Percentiles rank a stretch among this genome's conserved stretches.
Evolutionary conservation across 2,797 vertebrate species (phyloP).

Genomic region (Propithecus perrieri): DNA sequence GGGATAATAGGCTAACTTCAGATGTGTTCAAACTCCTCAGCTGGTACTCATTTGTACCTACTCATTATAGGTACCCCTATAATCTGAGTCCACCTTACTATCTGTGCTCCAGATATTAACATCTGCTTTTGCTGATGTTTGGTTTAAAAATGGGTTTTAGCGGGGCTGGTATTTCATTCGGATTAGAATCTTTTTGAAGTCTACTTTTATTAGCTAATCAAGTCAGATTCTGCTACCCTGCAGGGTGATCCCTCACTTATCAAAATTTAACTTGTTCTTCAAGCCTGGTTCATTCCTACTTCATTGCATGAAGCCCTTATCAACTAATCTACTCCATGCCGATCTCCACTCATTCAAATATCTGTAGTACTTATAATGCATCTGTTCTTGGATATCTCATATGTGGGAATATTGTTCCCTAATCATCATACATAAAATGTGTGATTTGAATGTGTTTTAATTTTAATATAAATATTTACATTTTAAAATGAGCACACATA

Average conservation of each 20-base stretch:
- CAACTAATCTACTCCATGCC: neutral
- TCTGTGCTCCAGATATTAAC: neutral
- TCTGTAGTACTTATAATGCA: neutral
- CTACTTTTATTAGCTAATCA: slow-evolving; percentile 11
- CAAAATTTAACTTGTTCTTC: neutral
- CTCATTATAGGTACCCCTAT: too few relatives aligned
- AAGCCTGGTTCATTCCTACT: neutral
- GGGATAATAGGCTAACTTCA: slow-evolving; percentile 64
- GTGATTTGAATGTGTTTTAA: neutral
- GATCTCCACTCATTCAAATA: neutral
- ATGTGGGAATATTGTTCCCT: slow-evolving; percentile 8
- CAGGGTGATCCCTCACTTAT: neutral
- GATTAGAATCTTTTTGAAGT: slow-evolving; percentile 18
- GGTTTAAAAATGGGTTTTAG: slow-evolving; percentile 30
- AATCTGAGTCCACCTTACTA: neutral
- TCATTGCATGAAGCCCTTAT: neutral
- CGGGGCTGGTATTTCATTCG: neutral
- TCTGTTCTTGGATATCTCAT: neutral
- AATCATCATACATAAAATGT: neutral
- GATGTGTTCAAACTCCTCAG: slow-evolving; percentile 26
- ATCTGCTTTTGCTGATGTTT: slow-evolving; percentile 42
- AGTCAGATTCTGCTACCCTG: neutral
- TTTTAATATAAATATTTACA: slow-evolving; percentile 9
- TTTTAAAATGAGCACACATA: neutral
- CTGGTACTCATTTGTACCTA: slow-evolving; percentile 25